These are phyloP conservation scores for Pongo abelii DNA, from an alignment of 2,113 vertebrate species.

Conservation along the genomic window DNA sequence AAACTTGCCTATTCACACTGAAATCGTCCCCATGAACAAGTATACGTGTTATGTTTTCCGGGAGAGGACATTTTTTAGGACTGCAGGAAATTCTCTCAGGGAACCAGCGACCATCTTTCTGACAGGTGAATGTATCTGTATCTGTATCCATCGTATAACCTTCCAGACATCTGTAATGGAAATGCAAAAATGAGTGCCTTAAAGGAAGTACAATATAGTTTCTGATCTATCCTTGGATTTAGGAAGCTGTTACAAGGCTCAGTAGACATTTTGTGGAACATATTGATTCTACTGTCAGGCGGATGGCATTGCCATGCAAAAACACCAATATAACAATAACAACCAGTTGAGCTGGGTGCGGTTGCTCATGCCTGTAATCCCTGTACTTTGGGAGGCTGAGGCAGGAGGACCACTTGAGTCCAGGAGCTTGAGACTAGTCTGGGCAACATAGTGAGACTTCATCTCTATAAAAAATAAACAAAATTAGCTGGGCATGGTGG, in stretches of 20 bases:
- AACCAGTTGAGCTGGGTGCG: neutral
- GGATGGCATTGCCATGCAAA: neutral
- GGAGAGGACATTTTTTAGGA: slow-evolving; percentile 87
- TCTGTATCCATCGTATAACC: slow-evolving; percentile 88
- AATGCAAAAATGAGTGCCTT: neutral
- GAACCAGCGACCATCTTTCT: slow-evolving; percentile 92
- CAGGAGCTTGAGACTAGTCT: too few species aligned
- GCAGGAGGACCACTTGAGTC: too few species aligned
- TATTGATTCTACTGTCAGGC: neutral
- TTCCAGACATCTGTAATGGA: slow-evolving; percentile 91
- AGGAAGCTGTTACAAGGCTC: neutral
- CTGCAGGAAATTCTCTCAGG: slow-evolving; percentile 89
- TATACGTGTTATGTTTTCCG: slow-evolving; percentile 85
- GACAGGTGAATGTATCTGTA: slow-evolving; percentile 86
- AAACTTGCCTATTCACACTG: slow-evolving; percentile 87
- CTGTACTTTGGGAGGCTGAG: too few species aligned
- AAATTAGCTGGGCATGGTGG: too few species aligned
- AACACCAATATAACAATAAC: neutral
- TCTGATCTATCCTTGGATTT: neutral
- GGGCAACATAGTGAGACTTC: too few species aligned
- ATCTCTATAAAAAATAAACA: too few species aligned
- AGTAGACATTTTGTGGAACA: neutral
- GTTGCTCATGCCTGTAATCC: too few species aligned
- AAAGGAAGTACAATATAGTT: neutral
- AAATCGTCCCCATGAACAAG: slow-evolving; percentile 85